These are phyloP conservation scores for Heliconius hewitsoni DNA, from an alignment of 1,140 invertebrate genomes.

Conservation along the genomic window DNA sequence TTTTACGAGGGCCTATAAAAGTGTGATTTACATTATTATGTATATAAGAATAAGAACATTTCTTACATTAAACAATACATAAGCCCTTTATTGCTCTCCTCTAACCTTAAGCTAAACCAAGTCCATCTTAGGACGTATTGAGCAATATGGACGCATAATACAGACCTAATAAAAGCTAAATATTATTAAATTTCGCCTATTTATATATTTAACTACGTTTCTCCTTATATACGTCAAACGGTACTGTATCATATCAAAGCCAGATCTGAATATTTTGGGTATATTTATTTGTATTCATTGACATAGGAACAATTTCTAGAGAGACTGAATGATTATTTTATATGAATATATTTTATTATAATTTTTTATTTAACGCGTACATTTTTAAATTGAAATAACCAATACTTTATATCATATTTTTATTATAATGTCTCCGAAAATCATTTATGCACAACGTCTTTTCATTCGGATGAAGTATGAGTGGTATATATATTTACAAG, in stretches of 20 bases:
- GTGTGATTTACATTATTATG: slow-evolving; percentile 54
- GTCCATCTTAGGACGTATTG: slow-evolving; percentile 71
- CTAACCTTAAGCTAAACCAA: slow-evolving; percentile 72
- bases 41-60: slow-evolving; percentile 52
- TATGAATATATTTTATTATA: neutral
- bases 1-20: slow-evolving; percentile 63
- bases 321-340: slow-evolving; percentile 19
- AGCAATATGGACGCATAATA: slow-evolving; percentile 76
- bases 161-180: slow-evolving; percentile 59
- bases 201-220: slow-evolving; percentile 34
- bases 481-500: slow-evolving; percentile 9
- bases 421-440: neutral
- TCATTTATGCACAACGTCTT: neutral
- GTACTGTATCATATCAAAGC: slow-evolving; percentile 16
- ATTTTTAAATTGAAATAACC: neutral
- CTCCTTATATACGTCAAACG: slow-evolving; percentile 17
- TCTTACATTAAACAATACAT: slow-evolving; percentile 49
- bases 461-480: neutral
- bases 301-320: slow-evolving; percentile 27
- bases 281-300: neutral
- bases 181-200: slow-evolving; percentile 42
- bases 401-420: neutral
- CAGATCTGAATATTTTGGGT: slow-evolving; percentile 17
- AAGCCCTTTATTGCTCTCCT: slow-evolving; percentile 74
- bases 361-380: neutral